Percentiles rank a stretch among this genome's conserved stretches.
Conservation (phyloP, 2,888 invertebrate species). For the Coleophora deauratella region DNA sequence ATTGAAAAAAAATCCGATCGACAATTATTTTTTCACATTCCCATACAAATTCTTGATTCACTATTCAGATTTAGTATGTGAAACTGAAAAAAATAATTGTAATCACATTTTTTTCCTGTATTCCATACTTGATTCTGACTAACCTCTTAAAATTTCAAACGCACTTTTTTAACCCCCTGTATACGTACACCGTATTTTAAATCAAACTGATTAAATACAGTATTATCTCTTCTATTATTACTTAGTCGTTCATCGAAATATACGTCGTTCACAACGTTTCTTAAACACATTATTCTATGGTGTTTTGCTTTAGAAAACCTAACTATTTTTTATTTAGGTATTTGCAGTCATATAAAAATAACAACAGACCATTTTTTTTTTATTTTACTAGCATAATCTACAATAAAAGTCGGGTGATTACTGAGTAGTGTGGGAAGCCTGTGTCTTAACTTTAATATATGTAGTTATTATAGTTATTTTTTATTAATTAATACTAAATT, state of each 20-base stretch:
- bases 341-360: slow-evolving; percentile 73
- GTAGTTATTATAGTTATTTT: slow-evolving; percentile 30
- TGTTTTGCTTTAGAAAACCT: slow-evolving; percentile 62
- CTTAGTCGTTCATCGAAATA: slow-evolving; percentile 20
- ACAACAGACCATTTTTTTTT: slow-evolving; percentile 60
- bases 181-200: slow-evolving; percentile 6
- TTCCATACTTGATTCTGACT: too few relatives aligned
- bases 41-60: too few relatives aligned
- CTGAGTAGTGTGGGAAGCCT: slow-evolving; percentile 56
- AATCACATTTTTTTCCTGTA: neutral
- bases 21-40: too few relatives aligned
- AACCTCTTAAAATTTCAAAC: too few relatives aligned
- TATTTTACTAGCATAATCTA: slow-evolving; percentile 57
- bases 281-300: slow-evolving; percentile 46
- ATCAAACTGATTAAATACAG: slow-evolving; percentile 21
- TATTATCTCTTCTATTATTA: too few relatives aligned
- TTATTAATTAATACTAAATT: slow-evolving; percentile 54
- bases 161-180: too few relatives aligned
- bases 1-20: too few relatives aligned
- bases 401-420: slow-evolving; percentile 54
- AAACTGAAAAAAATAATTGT: slow-evolving; percentile 14
- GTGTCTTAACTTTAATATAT: slow-evolving; percentile 46
- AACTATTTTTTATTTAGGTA: slow-evolving; percentile 50
- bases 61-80: too few relatives aligned
- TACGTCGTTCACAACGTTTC: slow-evolving; percentile 22